Evolutionary conservation across 2,888 invertebrate genomes (phyloP).

Genomic region (Troides helena): DNA sequence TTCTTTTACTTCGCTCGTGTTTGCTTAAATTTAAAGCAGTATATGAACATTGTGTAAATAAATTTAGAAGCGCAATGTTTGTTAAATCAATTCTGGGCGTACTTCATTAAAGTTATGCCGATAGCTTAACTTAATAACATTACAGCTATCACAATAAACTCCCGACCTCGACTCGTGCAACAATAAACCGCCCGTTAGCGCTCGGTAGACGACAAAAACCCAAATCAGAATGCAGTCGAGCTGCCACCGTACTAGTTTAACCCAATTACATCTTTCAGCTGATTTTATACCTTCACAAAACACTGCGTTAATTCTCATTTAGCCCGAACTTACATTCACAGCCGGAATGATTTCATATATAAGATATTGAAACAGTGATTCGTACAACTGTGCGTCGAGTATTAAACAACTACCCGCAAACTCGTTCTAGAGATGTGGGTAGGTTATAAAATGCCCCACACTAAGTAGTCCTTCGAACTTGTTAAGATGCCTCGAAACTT

Average conservation of each 20-base stretch:
- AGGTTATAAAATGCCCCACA: constrained; percentile 51
- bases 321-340: neutral
- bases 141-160: constrained; percentile 1
- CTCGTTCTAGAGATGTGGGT: constrained; percentile 32
- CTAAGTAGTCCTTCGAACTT: constrained; percentile 57
- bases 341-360: constrained; percentile 1
- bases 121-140: constrained; percentile 17
- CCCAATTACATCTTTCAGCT: constrained; percentile 8
- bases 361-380: neutral
- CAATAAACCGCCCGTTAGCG: constrained; percentile 1
- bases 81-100: neutral
- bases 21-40: too few relatives aligned
- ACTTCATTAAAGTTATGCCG: constrained; percentile 15
- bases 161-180: neutral
- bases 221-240: constrained; percentile 14
- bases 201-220: constrained; percentile 1
- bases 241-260: constrained; percentile 1
- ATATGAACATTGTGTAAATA: too few relatives aligned
- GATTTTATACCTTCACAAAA: constrained; percentile 9
- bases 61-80: neutral
- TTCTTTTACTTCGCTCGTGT: too few relatives aligned
- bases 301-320: neutral
- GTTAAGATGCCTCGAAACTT: constrained; percentile 57
- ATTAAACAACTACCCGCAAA: constrained; percentile 23
- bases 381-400: constrained; percentile 9